Conservation (phyloP, 2,797 vertebrate genomes). For the Peromyscus nudipes region DNA sequence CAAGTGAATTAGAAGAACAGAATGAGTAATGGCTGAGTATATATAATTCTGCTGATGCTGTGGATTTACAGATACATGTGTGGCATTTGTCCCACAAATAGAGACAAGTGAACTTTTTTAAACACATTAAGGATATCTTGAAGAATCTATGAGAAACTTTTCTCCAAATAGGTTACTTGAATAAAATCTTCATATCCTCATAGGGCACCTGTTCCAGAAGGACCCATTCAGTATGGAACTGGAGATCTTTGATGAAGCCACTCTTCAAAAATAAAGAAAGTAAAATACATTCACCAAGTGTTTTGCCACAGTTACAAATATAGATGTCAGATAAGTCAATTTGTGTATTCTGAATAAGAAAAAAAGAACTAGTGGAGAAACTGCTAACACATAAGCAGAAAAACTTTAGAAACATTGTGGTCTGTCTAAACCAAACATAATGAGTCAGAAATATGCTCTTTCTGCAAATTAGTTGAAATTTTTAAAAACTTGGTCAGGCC, state of each 20-base stretch:
- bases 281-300: background rate
- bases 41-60: conserved; percentile 81
- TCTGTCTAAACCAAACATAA: background rate
- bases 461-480: background rate
- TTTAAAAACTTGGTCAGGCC: background rate
- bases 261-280: background rate
- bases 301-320: background rate
- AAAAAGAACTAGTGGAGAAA: background rate
- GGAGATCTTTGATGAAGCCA: background rate
- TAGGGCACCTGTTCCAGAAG: background rate
- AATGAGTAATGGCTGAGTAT: conserved; percentile 75
- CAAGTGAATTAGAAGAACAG: conserved; percentile 74
- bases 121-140: conserved; percentile 60
- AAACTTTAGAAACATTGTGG: conserved; percentile 5
- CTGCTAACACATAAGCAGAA: background rate
- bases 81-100: conserved; percentile 81
- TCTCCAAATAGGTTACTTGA: conserved; percentile 67
- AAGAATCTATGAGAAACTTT: conserved; percentile 65
- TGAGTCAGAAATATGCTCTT: background rate
- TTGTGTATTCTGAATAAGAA: background rate
- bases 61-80: conserved; percentile 61
- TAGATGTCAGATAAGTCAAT: background rate
- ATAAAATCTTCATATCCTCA: background rate
- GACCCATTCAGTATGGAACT: background rate
- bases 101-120: conserved; percentile 73